These are phyloP conservation scores for Rhogogaster chlorosoma DNA, from an alignment of 2,888 invertebrate species.

Conservation along the genomic window DNA sequence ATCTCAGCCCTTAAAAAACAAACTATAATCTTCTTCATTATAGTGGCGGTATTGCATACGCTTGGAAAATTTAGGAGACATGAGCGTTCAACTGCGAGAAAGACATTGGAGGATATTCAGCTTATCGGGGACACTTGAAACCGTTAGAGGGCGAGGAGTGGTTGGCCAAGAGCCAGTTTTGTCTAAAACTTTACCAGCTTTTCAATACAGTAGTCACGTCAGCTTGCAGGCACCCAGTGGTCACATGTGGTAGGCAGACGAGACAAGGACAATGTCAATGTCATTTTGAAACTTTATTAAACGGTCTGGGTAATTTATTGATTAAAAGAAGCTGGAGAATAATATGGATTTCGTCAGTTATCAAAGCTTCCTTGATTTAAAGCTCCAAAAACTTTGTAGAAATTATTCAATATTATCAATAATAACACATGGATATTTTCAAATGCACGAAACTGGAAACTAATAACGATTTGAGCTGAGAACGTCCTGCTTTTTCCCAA, in stretches of 20 bases:
- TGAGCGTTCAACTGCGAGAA: constrained; percentile 95
- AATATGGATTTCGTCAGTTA: background rate
- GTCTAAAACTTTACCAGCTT: constrained; percentile 93
- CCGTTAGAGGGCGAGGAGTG: constrained; percentile 95
- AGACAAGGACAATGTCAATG: background rate
- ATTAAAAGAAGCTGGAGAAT: background rate
- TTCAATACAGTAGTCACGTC: constrained; percentile 99
- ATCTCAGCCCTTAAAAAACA: background rate
- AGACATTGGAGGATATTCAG: constrained; percentile 99
- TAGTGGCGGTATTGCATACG: constrained; percentile 99
- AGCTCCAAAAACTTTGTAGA: background rate
- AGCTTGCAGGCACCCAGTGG: constrained; percentile 98
- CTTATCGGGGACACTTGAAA: constrained; percentile 95
- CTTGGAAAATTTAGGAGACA: constrained; percentile 94
- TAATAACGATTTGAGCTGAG: background rate
- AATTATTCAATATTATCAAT: background rate
- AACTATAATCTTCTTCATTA: constrained; percentile 44
- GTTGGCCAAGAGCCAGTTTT: constrained; percentile 99
- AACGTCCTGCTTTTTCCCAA: background rate
- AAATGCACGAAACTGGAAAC: background rate
- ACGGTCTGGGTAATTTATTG: no score
- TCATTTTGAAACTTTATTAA: background rate
- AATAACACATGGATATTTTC: background rate
- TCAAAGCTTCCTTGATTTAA: background rate
- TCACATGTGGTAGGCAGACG: constrained; percentile 92